Percentiles rank a stretch among this genome's conserved stretches.
These are phyloP conservation scores for Argyresthia goedartella DNA, from an alignment of 2,888 invertebrate species.

Conservation along the genomic window DNA sequence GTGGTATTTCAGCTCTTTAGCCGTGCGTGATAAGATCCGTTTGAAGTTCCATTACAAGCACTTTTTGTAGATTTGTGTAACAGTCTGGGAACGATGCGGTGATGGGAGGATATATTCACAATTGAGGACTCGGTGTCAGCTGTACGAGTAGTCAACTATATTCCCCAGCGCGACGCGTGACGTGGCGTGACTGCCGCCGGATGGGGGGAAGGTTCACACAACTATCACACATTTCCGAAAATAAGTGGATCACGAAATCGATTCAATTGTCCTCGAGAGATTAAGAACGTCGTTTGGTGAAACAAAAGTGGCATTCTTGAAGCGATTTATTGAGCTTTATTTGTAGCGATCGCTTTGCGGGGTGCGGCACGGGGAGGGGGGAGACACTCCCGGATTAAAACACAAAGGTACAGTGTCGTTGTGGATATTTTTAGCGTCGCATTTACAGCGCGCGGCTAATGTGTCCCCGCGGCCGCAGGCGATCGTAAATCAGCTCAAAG, in stretches of 20 bases:
- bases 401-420: slow-evolving; percentile 8
- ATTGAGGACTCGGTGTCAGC: too few species aligned
- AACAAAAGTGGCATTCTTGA: slow-evolving; percentile 35
- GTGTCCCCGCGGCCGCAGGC: not conserved
- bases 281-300: slow-evolving; percentile 17
- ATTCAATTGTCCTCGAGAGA: slow-evolving; percentile 32
- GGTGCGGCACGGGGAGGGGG: slow-evolving; percentile 15
- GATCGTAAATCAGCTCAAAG: not conserved
- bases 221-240: slow-evolving; percentile 1
- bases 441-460: not conserved
- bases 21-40: too few species aligned
- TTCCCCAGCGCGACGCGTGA: too few species aligned
- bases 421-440: not conserved
- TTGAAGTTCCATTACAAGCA: too few species aligned
- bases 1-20: too few species aligned
- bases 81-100: too few species aligned
- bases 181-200: too few species aligned
- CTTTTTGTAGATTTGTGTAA: too few species aligned
- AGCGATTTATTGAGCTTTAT: slow-evolving; percentile 37
- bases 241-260: slow-evolving; percentile 22
- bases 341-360: slow-evolving; percentile 17
- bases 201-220: too few species aligned
- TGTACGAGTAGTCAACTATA: too few species aligned
- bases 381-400: slow-evolving; percentile 6
- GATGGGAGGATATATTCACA: too few species aligned